phyloP scores from a whole-genome alignment of 2,888 invertebrate species.

The Invenusta paracnida region DNA sequence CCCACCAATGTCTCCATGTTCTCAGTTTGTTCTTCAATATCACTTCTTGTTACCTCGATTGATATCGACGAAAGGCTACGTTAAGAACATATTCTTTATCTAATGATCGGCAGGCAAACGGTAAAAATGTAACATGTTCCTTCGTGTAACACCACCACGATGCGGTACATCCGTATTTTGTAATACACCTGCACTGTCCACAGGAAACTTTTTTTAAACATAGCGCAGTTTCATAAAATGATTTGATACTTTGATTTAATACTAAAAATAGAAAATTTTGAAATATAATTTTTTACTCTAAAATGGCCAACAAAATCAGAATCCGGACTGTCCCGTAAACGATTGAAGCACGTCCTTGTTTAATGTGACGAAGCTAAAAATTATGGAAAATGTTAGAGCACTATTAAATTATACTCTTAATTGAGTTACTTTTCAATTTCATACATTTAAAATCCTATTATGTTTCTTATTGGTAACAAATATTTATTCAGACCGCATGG shows the following conservation, averaged over 20 bases:
- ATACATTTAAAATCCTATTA: too few relatives aligned
- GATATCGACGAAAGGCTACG: neutral
- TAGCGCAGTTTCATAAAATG: neutral
- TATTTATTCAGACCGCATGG: too few relatives aligned
- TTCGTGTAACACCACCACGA: neutral
- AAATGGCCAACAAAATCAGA: neutral
- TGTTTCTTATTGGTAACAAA: too few relatives aligned
- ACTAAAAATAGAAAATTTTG: too few relatives aligned
- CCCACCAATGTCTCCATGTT: neutral
- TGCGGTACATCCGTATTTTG: neutral
- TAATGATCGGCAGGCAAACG: neutral
- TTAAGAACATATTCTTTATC: neutral
- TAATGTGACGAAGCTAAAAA: too few relatives aligned
- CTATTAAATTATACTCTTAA: too few relatives aligned
- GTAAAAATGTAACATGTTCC: neutral
- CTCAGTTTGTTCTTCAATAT: neutral
- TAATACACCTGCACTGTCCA: neutral
- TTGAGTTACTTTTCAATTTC: too few relatives aligned
- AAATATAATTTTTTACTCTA: too few relatives aligned
- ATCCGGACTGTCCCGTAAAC: neutral
- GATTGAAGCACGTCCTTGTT: too few relatives aligned
- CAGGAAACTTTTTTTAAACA: neutral
- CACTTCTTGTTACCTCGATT: neutral
- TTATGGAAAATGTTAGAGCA: too few relatives aligned
- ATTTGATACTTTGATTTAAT: neutral